Base-by-base conservation (phyloP, 2,888 invertebrate species). In the Cheilosia variabilis region DNA sequence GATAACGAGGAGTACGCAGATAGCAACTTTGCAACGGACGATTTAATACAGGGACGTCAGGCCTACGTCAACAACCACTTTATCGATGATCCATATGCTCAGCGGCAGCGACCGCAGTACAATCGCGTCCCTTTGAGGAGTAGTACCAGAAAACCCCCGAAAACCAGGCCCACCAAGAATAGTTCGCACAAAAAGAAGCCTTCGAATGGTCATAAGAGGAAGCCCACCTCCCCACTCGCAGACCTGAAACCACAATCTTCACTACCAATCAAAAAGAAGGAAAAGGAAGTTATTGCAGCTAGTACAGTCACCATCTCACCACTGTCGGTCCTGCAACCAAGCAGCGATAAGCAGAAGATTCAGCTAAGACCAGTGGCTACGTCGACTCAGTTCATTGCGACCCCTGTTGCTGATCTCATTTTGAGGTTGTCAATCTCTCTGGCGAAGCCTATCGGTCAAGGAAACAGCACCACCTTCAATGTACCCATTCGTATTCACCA, bases 361-460 rank as follows among this genome's bases (percentile, higher is more conserved):
- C 88, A 89, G 5, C 89, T 90, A 63, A 89, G 88, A 63, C 91
- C 91, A 0, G 89, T 91, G 10, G 89, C 91, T 0, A 89, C 90
- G 0, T 88, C 90, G 0, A 89, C 90, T 0, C 91, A 91, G 68
- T 90, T 90, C 57, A 87, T 91, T 19, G 89, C 90, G 34, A 90
- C 91, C 4, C 91, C 91, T 37, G 87, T 91, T 37, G 91, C 90
- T 0, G 91, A 91, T 83, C 88, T 91, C 0, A 90, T 91, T 87
- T 88, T 91, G 2, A 91, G 89, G 66, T 90, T 90, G 50, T 90
- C 91, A 17, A 90, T 91, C 9, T 90, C 90, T 15, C 88, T 89
- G 50, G 91, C 91, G 17, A 89, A 89, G 55, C 90, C 89, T 15
- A 15, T 76, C 9, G 71, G 62, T n/a, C 22, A 58, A 27, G 57